Evolutionary conservation across 2,888 invertebrate species (phyloP), one percentile per base, ranked within the genome.

Genomic region (Ormyrus labotus): DNA sequence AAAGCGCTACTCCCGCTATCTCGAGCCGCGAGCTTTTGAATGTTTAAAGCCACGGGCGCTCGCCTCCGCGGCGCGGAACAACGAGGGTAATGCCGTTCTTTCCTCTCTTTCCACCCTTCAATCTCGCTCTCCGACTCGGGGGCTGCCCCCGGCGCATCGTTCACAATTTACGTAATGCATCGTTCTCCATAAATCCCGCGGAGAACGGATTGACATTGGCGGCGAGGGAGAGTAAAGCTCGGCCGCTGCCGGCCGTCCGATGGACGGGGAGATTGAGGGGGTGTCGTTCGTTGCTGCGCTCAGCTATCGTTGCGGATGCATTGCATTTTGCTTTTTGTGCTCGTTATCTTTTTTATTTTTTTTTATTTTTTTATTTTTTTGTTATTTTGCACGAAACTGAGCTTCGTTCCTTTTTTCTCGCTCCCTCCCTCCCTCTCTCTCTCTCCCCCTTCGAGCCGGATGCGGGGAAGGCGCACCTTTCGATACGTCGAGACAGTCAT

Each of bases 131-230:
- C 81, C 60, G 74, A 65, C 53, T 34, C 34, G 70, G 64, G 64
- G 71, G 5, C 34, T 0, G 50, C 19, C 34, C 34, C 67, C 5
- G 51, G 64, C 83, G 76, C 83, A 84, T 85, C 84, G 84, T 83
- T 86, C 84, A 86, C 86, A 84, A 87, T 87, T 87, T 87, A 86
- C 87, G 87, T 87, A 86, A 87, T 87, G 86, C 85, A 87, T 86
- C 86, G 86, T 83, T 85, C 84, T 81, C 86, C 85, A 87, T 87
- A 86, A 87, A 87, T 87, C 83, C 84, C 76, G 75, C 78, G 78
- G 77, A 68, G 84, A 84, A 80, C 75, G 81, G 85, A 86, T 87
- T 86, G 87, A 86, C 86, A 83, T 83, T 86, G 82, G 84, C 81
- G 80, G 77, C 75, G 69, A 13, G 63, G 69, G 10, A 48, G 67